These are phyloP conservation scores for Gymnothorax reevesii DNA, from an alignment of 2,797 vertebrate species.

Conservation along the genomic window DNA sequence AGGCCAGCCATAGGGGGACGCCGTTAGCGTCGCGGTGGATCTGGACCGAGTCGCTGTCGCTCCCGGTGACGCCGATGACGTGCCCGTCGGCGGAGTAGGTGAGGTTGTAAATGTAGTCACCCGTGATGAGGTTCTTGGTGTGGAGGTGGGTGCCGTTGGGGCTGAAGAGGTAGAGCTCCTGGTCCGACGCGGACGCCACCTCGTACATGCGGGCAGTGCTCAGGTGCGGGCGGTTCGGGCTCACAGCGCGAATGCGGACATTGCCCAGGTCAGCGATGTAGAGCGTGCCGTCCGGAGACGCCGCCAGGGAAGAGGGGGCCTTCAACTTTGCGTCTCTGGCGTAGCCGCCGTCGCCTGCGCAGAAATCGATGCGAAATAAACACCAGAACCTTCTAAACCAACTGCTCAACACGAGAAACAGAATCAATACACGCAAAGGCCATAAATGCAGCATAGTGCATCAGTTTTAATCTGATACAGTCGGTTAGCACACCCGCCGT, in stretches of 20 bases:
- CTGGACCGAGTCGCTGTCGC: slow-evolving; percentile 81
- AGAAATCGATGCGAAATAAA: not conserved
- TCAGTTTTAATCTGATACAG: not conserved
- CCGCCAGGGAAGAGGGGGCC: slow-evolving; percentile 88
- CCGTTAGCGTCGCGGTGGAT: slow-evolving; percentile 87
- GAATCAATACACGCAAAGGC: not conserved
- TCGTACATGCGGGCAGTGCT: slow-evolving; percentile 79
- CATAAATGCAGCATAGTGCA: not conserved
- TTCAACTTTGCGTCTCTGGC: slow-evolving; percentile 92
- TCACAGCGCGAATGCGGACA: slow-evolving; percentile 87
- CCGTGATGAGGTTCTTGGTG: slow-evolving; percentile 91
- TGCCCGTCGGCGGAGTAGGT: slow-evolving; percentile 85
- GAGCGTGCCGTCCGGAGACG: slow-evolving; percentile 87
- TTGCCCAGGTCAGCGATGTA: slow-evolving; percentile 93
- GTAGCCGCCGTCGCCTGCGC: slow-evolving; percentile 88
- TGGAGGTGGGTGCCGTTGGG: slow-evolving; percentile 89
- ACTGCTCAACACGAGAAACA: not conserved
- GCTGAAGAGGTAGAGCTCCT: slow-evolving; percentile 93
- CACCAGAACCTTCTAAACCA: not conserved
- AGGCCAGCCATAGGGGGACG: slow-evolving; percentile 89
- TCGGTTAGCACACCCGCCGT: not conserved
- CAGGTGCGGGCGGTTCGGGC: slow-evolving; percentile 84
- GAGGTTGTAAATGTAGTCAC: slow-evolving; percentile 92
- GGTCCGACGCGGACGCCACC: slow-evolving; percentile 89
- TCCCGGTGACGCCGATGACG: slow-evolving; percentile 76